A percentile compares a stretch with the other conserved stretches of the same genome.
These are phyloP conservation scores for Plemyria rubiginata DNA, from an alignment of 2,888 invertebrate genomes.

Conservation along the genomic window DNA sequence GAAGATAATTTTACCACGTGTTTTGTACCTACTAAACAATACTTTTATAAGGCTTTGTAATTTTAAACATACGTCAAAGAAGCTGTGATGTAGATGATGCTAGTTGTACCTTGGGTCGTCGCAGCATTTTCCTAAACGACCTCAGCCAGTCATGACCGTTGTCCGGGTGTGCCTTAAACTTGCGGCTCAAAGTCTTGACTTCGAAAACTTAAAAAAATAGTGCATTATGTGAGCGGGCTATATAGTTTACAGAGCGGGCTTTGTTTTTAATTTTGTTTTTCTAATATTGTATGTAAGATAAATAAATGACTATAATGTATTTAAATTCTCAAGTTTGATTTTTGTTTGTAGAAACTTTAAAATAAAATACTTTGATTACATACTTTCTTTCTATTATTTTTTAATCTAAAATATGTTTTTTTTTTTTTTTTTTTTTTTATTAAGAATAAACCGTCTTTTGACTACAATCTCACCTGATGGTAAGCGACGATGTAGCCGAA, in stretches of 20 bases:
- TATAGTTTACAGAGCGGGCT: too few species aligned
- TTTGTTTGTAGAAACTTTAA: too few species aligned
- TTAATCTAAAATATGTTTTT: too few species aligned
- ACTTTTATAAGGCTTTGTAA: slow-evolving; percentile 34
- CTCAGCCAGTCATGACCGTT: neutral
- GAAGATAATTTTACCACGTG: slow-evolving; percentile 15
- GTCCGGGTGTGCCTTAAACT: too few species aligned
- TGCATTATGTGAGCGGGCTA: neutral
- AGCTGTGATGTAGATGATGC: slow-evolving; percentile 57
- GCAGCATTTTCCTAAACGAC: slow-evolving; percentile 7
- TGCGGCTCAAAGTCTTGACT: neutral
- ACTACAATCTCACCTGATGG: too few species aligned
- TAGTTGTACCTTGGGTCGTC: slow-evolving; percentile 22
- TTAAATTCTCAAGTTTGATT: too few species aligned
- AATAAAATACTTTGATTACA: too few species aligned
- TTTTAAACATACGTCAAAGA: slow-evolving; percentile 54
- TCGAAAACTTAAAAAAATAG: neutral
- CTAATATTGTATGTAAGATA: too few species aligned
- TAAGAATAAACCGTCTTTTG: too few species aligned
- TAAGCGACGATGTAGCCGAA: too few species aligned
- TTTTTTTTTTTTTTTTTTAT: too few species aligned
- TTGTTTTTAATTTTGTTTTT: neutral
- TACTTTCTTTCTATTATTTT: too few species aligned
- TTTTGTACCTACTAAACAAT: slow-evolving; percentile 17
- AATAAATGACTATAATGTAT: neutral